Conservation (phyloP, 1,140 invertebrate species). For the Calephelis nemesis region DNA sequence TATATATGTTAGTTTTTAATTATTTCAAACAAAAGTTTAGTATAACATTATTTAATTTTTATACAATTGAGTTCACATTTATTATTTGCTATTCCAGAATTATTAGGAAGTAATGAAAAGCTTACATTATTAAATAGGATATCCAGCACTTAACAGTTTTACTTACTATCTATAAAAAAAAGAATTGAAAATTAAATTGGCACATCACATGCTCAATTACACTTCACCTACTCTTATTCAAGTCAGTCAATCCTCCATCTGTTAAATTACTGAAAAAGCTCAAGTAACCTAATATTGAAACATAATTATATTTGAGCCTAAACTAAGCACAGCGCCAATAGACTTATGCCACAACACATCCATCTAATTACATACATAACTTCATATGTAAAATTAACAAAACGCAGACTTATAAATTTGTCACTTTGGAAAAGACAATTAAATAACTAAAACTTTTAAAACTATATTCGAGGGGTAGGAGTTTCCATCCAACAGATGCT, state of each 20-base stretch:
- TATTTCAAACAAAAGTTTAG: slow-evolving; percentile 6
- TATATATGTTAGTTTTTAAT: background rate
- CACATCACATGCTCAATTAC: slow-evolving; percentile 51
- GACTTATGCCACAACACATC: slow-evolving; percentile 55
- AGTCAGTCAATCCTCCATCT: slow-evolving; percentile 58
- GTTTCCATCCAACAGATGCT: slow-evolving; percentile 52
- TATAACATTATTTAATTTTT: slow-evolving; percentile 1
- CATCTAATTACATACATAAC: slow-evolving; percentile 51
- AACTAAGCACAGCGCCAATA: slow-evolving; percentile 70
- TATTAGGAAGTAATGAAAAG: slow-evolving; percentile 14
- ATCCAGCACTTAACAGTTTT: slow-evolving; percentile 5
- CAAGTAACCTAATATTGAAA: slow-evolving; percentile 56
- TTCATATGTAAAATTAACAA: slow-evolving; percentile 65
- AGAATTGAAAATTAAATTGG: slow-evolving; percentile 36
- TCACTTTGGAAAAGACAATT: slow-evolving; percentile 77
- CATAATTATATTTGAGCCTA: slow-evolving; percentile 71
- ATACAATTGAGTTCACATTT: slow-evolving; percentile 10
- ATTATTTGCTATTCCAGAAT: slow-evolving; percentile 10
- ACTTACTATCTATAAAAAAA: slow-evolving; percentile 17
- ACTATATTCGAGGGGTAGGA: slow-evolving; percentile 72
- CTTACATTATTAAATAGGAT: slow-evolving; percentile 14
- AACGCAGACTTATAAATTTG: slow-evolving; percentile 76
- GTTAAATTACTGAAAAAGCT: slow-evolving; percentile 47
- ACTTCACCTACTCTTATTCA: slow-evolving; percentile 48
- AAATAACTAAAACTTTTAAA: slow-evolving; percentile 72